Evolutionary conservation across 2,888 invertebrate genomes (phyloP).

Genomic region (Tanaodytes sp.): DNA sequence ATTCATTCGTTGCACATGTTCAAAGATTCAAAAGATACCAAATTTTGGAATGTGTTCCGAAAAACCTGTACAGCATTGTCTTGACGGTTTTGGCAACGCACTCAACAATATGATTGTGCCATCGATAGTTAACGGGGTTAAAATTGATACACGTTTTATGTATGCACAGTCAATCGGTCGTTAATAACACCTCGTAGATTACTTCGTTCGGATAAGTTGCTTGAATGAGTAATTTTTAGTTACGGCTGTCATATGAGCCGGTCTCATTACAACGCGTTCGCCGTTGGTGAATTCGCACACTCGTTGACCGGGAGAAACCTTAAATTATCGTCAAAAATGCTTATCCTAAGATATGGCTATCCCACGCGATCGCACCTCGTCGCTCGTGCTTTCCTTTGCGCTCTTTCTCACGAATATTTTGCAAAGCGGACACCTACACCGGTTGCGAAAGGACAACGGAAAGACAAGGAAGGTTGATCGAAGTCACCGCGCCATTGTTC

Average conservation of each 20-base stretch:
- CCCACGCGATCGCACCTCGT: constrained; percentile 19
- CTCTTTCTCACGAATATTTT: constrained; percentile 50
- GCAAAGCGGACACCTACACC: constrained; percentile 38
- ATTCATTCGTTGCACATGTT: too few species aligned
- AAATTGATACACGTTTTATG: neutral
- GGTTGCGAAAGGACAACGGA: constrained; percentile 35
- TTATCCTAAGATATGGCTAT: constrained; percentile 24
- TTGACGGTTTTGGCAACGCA: too few species aligned
- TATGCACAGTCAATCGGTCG: too few species aligned
- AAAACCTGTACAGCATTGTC: too few species aligned
- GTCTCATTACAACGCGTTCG: constrained; percentile 7
- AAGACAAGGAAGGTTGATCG: constrained; percentile 19
- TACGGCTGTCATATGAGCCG: neutral
- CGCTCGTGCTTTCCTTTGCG: constrained; percentile 28
- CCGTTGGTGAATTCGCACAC: constrained; percentile 14
- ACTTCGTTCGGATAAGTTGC: too few species aligned
- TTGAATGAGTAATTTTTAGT: too few species aligned
- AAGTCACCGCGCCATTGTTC: constrained; percentile 27
- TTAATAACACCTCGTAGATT: too few species aligned
- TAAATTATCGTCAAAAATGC: constrained; percentile 20
- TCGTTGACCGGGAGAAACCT: constrained; percentile 29
- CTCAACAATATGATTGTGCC: too few species aligned
- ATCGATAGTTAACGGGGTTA: too few species aligned
- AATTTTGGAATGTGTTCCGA: too few species aligned
- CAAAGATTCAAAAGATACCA: too few species aligned